Conservation (phyloP, 1,140 invertebrate genomes). For the Whitmania pigra region DNA sequence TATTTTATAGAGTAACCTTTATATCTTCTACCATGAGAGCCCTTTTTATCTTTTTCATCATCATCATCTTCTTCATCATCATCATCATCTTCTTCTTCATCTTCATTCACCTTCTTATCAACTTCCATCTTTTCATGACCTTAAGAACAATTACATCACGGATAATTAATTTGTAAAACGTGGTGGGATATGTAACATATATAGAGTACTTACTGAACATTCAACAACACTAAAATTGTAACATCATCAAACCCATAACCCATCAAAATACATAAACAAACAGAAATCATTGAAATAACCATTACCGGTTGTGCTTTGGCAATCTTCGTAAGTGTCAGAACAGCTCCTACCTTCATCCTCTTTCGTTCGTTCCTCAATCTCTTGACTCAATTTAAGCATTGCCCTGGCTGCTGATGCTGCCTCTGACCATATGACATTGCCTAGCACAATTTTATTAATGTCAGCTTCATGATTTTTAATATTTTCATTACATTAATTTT, state of each 20-base stretch:
- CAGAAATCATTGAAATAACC: neutral
- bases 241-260: too few species aligned
- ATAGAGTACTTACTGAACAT: too few species aligned
- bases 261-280: too few species aligned
- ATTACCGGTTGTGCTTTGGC: neutral
- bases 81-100: neutral
- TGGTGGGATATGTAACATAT: too few species aligned
- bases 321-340: neutral
- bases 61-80: neutral
- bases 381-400: conserved; percentile 47
- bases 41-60: neutral
- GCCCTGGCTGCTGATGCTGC: conserved; percentile 57
- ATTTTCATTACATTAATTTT: too few species aligned
- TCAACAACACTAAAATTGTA: too few species aligned
- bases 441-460: conserved; percentile 37
- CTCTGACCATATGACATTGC: conserved; percentile 65
- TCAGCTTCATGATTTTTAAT: too few species aligned
- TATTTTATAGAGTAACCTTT: neutral
- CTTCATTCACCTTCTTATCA: neutral
- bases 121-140: neutral
- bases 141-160: too few species aligned
- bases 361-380: conserved; percentile 26
- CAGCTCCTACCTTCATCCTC: neutral
- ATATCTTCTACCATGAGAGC: neutral
- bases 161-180: too few species aligned